These are phyloP conservation scores for Sturnira hondurensis DNA, from an alignment of 2,113 vertebrate species.

Conservation along the genomic window DNA sequence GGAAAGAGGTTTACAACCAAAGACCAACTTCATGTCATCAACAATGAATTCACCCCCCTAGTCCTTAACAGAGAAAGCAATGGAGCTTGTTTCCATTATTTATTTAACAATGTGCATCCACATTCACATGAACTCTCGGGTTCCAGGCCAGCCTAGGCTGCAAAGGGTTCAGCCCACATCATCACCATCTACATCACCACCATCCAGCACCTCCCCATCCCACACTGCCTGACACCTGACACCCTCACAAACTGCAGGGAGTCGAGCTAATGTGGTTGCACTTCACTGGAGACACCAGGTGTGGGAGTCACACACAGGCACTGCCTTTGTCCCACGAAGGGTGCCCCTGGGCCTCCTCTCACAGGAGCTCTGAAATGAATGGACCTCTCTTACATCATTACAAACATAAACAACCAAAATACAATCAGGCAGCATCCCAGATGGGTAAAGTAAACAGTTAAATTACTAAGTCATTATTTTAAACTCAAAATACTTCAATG, in stretches of 20 bases:
- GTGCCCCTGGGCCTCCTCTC: not conserved
- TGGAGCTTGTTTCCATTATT: not conserved
- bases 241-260: not conserved
- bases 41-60: not conserved
- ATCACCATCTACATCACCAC: rapidly evolving
- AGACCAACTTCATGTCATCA: not conserved
- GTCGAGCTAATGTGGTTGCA: not conserved
- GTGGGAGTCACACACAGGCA: conserved; percentile 75
- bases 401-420: conserved; percentile 67
- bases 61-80: not conserved
- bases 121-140: rapidly evolving
- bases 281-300: conserved; percentile 82
- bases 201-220: rapidly evolving
- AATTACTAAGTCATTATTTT: conserved; percentile 79
- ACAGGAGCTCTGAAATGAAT: conserved; percentile 77
- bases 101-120: not conserved
- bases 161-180: rapidly evolving
- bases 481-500: conserved; percentile 75
- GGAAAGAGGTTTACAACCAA: not conserved
- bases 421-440: conserved; percentile 67
- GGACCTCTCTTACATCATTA: conserved; percentile 71
- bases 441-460: conserved; percentile 79
- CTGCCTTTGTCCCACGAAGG: conserved; percentile 49
- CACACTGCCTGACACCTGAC: rapidly evolving
- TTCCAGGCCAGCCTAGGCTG: rapidly evolving